Evolutionary conservation across 2,888 invertebrate species (phyloP).

Genomic region (Eucera pruinosa): DNA sequence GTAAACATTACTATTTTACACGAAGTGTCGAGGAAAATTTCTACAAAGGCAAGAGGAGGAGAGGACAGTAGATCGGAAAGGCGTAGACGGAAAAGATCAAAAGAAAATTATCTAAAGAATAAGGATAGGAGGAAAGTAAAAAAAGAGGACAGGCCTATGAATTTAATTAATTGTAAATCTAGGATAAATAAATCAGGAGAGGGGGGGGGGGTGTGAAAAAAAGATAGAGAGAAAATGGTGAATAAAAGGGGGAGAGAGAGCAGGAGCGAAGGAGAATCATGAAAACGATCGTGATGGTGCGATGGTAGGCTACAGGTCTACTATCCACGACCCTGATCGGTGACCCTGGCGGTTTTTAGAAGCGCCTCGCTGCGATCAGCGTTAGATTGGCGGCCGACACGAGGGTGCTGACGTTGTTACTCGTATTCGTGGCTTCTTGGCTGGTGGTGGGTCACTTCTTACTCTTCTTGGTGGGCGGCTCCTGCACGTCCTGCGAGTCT

Average conservation of each 20-base stretch:
- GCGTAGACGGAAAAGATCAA: neutral
- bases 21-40: conserved; percentile 15
- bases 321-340: conserved; percentile 61
- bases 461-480: conserved; percentile 85
- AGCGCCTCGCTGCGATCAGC: conserved; percentile 80
- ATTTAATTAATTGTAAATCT: conserved; percentile 8
- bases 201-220: neutral
- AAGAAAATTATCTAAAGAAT: neutral
- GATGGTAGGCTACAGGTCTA: conserved; percentile 58
- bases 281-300: conserved; percentile 61
- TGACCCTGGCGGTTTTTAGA: conserved; percentile 71
- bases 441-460: conserved; percentile 85
- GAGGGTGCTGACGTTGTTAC: conserved; percentile 76
- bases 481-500: conserved; percentile 84
- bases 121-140: too few relatives aligned
- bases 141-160: neutral
- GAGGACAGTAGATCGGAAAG: neutral
- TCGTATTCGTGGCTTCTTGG: conserved; percentile 63
- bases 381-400: conserved; percentile 79
- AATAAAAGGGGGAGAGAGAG: conserved; percentile 31
- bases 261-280: conserved; percentile 54
- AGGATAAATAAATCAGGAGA: conserved; percentile 11
- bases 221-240: conserved; percentile 7
- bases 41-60: neutral
- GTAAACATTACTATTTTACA: conserved; percentile 46